Evolutionary conservation across 2,888 invertebrate species (phyloP), one percentile per base, ranked within the genome.

Genomic region (Gymnoscelis rufifasciata): DNA sequence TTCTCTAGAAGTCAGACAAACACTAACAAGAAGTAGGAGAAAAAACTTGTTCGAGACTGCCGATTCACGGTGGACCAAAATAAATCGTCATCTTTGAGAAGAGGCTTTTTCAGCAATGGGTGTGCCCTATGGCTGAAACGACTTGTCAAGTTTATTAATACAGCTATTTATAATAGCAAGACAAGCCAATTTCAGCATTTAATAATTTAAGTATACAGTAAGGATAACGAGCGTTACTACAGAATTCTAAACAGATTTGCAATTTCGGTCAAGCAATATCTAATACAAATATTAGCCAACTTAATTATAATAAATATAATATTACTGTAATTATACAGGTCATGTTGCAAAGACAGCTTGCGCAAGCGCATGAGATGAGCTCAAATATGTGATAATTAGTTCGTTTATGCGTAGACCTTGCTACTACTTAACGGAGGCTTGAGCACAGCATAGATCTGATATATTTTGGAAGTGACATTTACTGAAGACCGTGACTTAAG

Each of bases 311-410:
- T 50, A 41, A 54, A 52, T 45, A 45, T 38, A 29, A 40, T 47
- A 47, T 47, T 57, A 59, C 59, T 58, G 51, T 57, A 52, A 59
- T 36, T 56, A 71, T 68, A 61, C 59, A 65, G 70, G 66, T 58
- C 60, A 61, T 44, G 29, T 41, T 44, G 56, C 51, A 49, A 54
- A 59, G 62, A 62, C 60, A 62, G 43, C 43, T 77, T 72, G 71
- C 70, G 71, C 64, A 78, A 78, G 56, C 8, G 33, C 10, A n/a
- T 59, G 75, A 79, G 78, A 79, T 79, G 77, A 78, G 62, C 59
- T 59, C 56, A 59, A 60, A 66, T 62, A 64, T 68, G 61, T 62
- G 66, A 51, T 65, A 66, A 64, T 68, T 63, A 56, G 57, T 30
- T 54, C 60, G 56, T 55, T 57, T 55, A 52, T 73, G 68, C 68